These are phyloP conservation scores for Sipha flava DNA, from an alignment of 1,140 invertebrate species.

Conservation along the genomic window DNA sequence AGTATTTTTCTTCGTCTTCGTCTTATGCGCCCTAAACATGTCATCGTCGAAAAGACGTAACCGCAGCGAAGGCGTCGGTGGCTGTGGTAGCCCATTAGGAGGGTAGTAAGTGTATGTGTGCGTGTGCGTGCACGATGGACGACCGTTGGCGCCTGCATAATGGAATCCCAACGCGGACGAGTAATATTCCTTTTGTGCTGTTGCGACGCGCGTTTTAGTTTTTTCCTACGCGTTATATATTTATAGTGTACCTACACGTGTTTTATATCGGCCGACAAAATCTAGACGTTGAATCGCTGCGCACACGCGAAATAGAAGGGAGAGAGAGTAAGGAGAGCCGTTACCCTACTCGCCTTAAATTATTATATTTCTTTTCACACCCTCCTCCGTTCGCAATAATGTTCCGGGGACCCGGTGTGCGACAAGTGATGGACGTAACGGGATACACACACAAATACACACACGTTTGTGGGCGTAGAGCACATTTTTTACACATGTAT, in stretches of 20 bases:
- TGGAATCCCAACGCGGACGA: not conserved
- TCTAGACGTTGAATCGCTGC: not conserved
- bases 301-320: not conserved
- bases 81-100: not conserved
- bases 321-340: no score
- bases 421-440: conserved; percentile 10
- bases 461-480: not conserved
- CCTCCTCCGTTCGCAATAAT: not conserved
- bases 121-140: not conserved
- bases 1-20: no score
- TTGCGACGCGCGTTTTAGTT: not conserved
- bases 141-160: conserved; percentile 29
- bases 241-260: not conserved
- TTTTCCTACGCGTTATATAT: not conserved
- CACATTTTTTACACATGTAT: no score
- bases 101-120: not conserved
- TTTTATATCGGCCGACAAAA: conserved; percentile 16
- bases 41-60: no score
- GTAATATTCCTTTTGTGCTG: conserved; percentile 22
- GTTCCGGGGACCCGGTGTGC: not conserved
- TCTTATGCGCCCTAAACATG: no score
- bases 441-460: not conserved
- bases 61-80: not conserved
- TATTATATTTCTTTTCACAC: conserved; percentile 1
- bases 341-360: not conserved